Percentiles rank a stretch among this genome's conserved stretches.
phyloP scores from a whole-genome alignment of 2,888 invertebrate species.

The Clanis bilineata region DNA sequence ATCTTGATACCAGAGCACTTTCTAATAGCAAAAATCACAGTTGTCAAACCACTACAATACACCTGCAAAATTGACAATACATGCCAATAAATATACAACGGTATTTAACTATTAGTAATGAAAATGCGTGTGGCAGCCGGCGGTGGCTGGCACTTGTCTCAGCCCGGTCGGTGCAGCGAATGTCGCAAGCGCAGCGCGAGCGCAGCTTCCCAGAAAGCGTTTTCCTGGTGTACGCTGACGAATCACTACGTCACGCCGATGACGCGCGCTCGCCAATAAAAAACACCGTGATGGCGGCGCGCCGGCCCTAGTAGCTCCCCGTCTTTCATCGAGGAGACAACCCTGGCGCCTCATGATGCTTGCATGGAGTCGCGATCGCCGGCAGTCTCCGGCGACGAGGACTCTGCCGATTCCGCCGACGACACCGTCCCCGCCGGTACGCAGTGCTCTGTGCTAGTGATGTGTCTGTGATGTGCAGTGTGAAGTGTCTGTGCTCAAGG shows the following conservation, averaged over 20 bases:
- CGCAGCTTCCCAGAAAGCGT: constrained; percentile 70
- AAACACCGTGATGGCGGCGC: constrained; percentile 52
- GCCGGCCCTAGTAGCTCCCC: constrained; percentile 58
- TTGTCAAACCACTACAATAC: neutral
- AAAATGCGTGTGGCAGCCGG: neutral
- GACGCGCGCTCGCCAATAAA: constrained; percentile 65
- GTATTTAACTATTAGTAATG: neutral
- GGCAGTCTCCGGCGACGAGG: constrained; percentile 41
- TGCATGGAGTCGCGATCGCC: constrained; percentile 64
- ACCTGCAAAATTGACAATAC: neutral
- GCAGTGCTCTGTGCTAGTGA: constrained; percentile 16
- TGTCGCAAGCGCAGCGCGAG: constrained; percentile 9
- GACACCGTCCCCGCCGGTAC: constrained; percentile 81
- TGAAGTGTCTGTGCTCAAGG: neutral
- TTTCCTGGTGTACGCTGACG: constrained; percentile 74
- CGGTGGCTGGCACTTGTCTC: neutral
- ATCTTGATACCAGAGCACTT: too few relatives aligned
- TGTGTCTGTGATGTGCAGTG: constrained; percentile 15
- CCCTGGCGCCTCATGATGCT: constrained; percentile 75
- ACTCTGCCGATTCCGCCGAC: constrained; percentile 47
- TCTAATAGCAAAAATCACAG: neutral
- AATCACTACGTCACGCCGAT: constrained; percentile 66
- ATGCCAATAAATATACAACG: neutral
- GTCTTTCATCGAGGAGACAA: constrained; percentile 34
- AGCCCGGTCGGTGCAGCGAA: neutral